Percentiles rank a stretch among this genome's conserved stretches.
Evolutionary conservation across 2,797 vertebrate species (phyloP).

Genomic region (Benthosema pterotum): DNA sequence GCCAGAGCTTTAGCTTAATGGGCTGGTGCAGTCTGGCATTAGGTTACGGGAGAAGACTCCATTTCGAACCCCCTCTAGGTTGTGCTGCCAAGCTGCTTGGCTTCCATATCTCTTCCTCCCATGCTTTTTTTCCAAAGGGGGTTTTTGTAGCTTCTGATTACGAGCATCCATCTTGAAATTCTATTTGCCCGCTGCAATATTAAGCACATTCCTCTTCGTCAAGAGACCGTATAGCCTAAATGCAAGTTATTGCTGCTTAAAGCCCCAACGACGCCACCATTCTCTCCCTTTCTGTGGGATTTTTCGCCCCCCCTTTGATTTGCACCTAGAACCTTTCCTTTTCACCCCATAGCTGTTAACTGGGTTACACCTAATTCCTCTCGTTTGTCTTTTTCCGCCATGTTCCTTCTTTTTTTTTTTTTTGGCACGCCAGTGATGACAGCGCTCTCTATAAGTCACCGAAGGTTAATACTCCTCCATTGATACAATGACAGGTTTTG

Average conservation of each 20-base stretch:
- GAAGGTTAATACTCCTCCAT: constrained; percentile 60
- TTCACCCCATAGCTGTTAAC: constrained; percentile 32
- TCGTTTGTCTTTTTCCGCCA: constrained; percentile 27
- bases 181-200: constrained; percentile 62
- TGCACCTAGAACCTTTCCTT: constrained; percentile 14
- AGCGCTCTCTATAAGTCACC: constrained; percentile 37
- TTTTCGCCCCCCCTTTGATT: background rate
- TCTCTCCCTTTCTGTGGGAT: constrained; percentile 25
- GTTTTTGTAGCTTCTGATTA: constrained; percentile 60
- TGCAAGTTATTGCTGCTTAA: constrained; percentile 57
- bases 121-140: constrained; percentile 47
- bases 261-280: constrained; percentile 32
- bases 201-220: constrained; percentile 68
- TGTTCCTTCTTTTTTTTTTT: constrained; percentile 23
- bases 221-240: constrained; percentile 23
- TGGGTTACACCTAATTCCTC: constrained; percentile 48
- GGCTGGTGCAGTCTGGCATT: constrained; percentile 43
- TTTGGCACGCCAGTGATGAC: constrained; percentile 29
- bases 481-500: constrained; percentile 49
- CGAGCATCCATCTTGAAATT: constrained; percentile 72
- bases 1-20: constrained; percentile 55
- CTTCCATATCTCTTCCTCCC: constrained; percentile 41
- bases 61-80: constrained; percentile 29
- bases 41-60: constrained; percentile 48
- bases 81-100: constrained; percentile 36